Evolutionary conservation across 2,888 invertebrate species (phyloP).

Genomic region (Xanthorhoe designata): DNA sequence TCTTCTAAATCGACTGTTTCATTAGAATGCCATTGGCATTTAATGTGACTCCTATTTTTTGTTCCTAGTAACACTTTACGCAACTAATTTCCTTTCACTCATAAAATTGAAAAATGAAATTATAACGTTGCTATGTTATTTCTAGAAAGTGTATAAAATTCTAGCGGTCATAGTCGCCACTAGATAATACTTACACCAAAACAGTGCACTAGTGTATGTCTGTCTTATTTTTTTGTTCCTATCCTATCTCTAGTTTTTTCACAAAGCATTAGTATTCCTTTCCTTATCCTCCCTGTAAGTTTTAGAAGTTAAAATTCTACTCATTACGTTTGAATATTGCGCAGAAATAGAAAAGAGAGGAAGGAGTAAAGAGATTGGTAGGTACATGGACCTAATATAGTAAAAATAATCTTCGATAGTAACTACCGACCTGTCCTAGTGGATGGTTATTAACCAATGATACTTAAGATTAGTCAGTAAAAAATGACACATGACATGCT

Average conservation of each 20-base stretch:
- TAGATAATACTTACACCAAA: neutral
- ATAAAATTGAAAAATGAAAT: constrained; percentile 54
- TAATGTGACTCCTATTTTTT: constrained; percentile 38
- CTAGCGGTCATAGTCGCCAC: constrained; percentile 50
- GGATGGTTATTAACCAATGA: too few relatives aligned
- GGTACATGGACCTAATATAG: too few relatives aligned
- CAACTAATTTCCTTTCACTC: constrained; percentile 58
- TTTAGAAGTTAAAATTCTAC: too few relatives aligned
- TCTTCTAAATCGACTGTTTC: neutral
- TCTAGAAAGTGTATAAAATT: constrained; percentile 75
- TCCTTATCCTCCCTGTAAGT: too few relatives aligned
- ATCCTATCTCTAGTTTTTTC: neutral
- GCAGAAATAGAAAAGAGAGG: too few relatives aligned
- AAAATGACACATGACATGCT: too few relatives aligned
- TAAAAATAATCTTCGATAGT: too few relatives aligned
- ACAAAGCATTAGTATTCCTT: neutral
- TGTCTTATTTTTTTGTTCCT: neutral
- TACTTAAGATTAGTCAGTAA: too few relatives aligned
- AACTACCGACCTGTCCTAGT: too few relatives aligned
- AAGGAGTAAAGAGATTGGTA: too few relatives aligned
- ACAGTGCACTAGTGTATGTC: neutral
- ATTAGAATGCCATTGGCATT: neutral
- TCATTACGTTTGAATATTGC: too few relatives aligned
- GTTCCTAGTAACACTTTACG: constrained; percentile 46
- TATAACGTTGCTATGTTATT: constrained; percentile 58